These are phyloP conservation scores for Hylyphantes graminicola DNA, from an alignment of 1,140 invertebrate species.

Conservation along the genomic window DNA sequence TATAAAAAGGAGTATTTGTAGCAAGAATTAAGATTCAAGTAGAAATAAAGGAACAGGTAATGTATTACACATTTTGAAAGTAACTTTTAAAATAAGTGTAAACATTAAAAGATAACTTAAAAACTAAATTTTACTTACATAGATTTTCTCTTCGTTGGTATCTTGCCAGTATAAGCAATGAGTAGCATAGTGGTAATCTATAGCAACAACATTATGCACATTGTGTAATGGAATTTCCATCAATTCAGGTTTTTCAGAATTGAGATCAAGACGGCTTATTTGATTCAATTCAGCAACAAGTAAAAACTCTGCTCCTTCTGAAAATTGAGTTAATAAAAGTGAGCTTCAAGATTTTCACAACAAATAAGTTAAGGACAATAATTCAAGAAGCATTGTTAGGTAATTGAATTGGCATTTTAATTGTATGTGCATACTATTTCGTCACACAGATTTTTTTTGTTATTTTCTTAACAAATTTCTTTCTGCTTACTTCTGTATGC, in stretches of 20 bases:
- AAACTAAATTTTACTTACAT: slow-evolving; percentile 66
- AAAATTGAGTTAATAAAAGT: neutral
- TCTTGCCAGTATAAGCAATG: slow-evolving; percentile 92
- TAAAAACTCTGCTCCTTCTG: slow-evolving; percentile 79
- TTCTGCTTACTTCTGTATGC: too few relatives aligned
- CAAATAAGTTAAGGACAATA: too few relatives aligned
- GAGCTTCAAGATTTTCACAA: neutral
- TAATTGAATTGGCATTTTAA: too few relatives aligned
- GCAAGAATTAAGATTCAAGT: too few relatives aligned
- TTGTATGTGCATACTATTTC: too few relatives aligned
- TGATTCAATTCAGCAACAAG: slow-evolving; percentile 80
- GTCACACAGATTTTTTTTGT: too few relatives aligned
- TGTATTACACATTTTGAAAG: too few relatives aligned
- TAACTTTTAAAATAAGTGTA: neutral
- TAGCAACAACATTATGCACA: slow-evolving; percentile 83
- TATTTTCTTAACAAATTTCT: too few relatives aligned
- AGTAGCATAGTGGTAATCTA: slow-evolving; percentile 87
- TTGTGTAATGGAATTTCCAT: slow-evolving; percentile 77
- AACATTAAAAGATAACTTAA: neutral
- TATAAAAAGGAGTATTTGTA: too few relatives aligned
- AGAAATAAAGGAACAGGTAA: neutral
- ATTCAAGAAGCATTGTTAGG: too few relatives aligned
- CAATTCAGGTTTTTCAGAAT: slow-evolving; percentile 62
- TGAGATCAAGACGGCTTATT: slow-evolving; percentile 79
- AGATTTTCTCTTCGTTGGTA: slow-evolving; percentile 82